Evolutionary conservation across 2,113 vertebrate genomes (phyloP), one percentile per base, ranked within the genome.

Genomic region (Galemys pyrenaicus): DNA sequence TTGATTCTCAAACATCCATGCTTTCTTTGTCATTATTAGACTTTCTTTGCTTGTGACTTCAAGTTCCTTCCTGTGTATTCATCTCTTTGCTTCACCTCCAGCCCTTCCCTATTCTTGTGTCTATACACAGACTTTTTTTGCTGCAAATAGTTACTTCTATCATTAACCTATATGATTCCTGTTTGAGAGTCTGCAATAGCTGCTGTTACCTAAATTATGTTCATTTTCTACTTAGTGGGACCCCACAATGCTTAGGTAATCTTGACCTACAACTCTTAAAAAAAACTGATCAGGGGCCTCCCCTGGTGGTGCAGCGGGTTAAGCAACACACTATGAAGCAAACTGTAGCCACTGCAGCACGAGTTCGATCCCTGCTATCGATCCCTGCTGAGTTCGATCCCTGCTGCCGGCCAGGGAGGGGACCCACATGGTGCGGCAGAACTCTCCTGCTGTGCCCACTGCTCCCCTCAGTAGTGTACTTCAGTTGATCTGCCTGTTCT

Each of bases 151-250:
- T 70, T 78, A 22, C 87, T 80, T 87, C 92, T 79, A 39, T 74
- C 56, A 68, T 56, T 68, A 74, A 65, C 15, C 20, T 51, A 56
- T 79, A 6, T 35, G 30, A 60, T 84, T 67, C 35, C 22, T 81
- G 20, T 93, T 87, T 28, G 79, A 68, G 30, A 77, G 12, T 90
- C 68, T 93, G 30, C 11, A 89, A 6, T 74, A 78, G 35, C 32
- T 85, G 32, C n/a, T 75, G n/a, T 26, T 62, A 58, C 39, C 39
- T 88, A 82, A 86, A 56, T 74, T 87, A 35, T 68, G 12, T 70
- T 86, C n/a, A 87, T 67, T 94, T 41, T 65, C 67, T 95, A 37
- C 64, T 79, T 75, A 65, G 58, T 81, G 67, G 49, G 44, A 20
- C 56, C 70, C n/a, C 82, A 75, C 15, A 94, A 28, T 71, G 19